Evolutionary conservation across 64 coral and sea anemone species (phyloP), one percentile per base, ranked within the genome.

Genomic region (Stichodactyla helianthus): DNA sequence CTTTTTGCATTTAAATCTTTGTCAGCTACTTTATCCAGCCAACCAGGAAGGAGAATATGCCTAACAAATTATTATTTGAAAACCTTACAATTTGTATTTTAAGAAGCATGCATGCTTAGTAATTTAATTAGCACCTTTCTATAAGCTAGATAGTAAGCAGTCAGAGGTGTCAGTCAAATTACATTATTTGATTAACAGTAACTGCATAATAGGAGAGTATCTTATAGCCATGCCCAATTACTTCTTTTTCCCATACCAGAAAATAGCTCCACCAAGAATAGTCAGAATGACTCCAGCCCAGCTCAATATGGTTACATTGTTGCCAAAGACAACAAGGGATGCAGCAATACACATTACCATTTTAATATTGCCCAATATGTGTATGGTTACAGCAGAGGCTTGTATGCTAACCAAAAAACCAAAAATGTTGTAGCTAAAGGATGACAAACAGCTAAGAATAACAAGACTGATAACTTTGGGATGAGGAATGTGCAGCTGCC

Each of bases 391-490:
- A 13, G 78, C 78, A 20, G 78, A 81, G 6, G 78, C 78, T 81
- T 81, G 78, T 19, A 81, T 81, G 20, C 78, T 81, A 10, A 81
- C 78, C 35, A 81, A 20, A 81, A 81, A 81, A 81, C 78, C 78
- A 81, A 81, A 81, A 22, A 81, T 81, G 52, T 81, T 81, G n/a
- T 81, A 81, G 51, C 78, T 81, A 81, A 81, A 81, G 20, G 78
- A 51, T 81, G 78, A 81, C 14, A 81, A 54, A 52, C 50, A 81
- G 78, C 78, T 81, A 19, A 81, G 78, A 20, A 81, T 54, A 81
- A 81, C 78, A 51, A 81, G 50, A 54, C 50, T 81, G 51, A 81
- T 20, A 19, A 81, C 52, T 17, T 53, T 81, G 50, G 52, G 51
- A 54, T 20, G 11, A 52, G 78, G 78, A 7, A 81, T 51, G 17